phyloP scores from a whole-genome alignment of 2,797 vertebrate species.

The Morus bassanus region DNA sequence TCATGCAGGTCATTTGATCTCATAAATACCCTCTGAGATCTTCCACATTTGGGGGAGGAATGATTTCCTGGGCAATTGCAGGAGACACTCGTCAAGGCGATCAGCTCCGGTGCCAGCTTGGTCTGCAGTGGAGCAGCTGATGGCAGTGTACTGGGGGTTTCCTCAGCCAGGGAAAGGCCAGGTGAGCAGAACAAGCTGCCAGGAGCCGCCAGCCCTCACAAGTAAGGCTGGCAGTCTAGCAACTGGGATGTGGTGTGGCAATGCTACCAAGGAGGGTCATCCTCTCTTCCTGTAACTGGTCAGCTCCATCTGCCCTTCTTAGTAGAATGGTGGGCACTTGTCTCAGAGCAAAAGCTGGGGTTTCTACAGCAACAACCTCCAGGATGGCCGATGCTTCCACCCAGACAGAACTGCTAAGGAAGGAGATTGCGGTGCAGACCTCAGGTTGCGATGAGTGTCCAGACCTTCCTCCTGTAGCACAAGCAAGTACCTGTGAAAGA shows the following conservation, averaged over 20 bases:
- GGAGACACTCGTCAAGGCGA: background rate
- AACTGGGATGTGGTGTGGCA: rapidly evolving
- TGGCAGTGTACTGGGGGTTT: rapidly evolving
- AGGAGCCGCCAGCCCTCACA: background rate
- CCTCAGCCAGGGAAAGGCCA: background rate
- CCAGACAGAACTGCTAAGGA: background rate
- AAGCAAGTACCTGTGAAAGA: background rate
- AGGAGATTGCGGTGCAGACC: background rate
- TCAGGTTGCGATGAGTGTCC: background rate
- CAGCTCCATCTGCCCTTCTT: too few relatives aligned
- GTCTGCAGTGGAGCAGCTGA: rapidly evolving
- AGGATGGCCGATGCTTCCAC: background rate
- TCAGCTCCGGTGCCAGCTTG: rapidly evolving
- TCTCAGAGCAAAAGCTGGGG: background rate
- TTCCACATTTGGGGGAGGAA: background rate
- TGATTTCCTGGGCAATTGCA: background rate
- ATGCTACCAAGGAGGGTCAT: too few relatives aligned
- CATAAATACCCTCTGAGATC: background rate
- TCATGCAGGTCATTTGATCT: background rate
- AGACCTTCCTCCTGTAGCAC: background rate
- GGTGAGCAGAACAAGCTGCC: rapidly evolving
- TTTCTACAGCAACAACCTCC: background rate
- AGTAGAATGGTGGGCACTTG: too few relatives aligned
- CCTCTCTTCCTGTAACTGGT: background rate
- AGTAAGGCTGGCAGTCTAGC: too few relatives aligned